Base-by-base conservation (phyloP, 2,797 vertebrate genomes). In the Gadopsis marmoratus region DNA sequence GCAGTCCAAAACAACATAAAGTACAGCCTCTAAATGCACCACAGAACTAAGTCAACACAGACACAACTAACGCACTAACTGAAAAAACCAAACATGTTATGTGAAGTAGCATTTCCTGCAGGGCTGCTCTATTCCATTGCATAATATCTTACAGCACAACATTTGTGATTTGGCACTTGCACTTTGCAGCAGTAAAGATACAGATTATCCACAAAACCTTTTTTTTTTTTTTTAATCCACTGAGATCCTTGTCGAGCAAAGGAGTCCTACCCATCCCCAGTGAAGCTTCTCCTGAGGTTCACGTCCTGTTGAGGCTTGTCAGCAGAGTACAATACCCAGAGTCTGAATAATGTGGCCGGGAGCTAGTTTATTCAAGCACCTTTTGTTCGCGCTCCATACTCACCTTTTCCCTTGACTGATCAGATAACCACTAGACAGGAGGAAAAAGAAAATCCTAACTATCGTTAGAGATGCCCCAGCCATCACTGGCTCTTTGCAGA, bases 261-360 rank as follows among this genome's bases (percentile, higher is more conserved):
- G 93, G 90, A 95, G 93, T 95, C 88, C 87, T 90, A 88, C 92
- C 93, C 92, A 94, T 95, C 90, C 94, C 87, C 17, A 51, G 81
- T 81, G 69, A 82, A 93, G 95, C 96, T 96, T 93, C 95, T 94
- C 90, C 85, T 92, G 93, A 96, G 96, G 94, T 95, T 94, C 91
- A 54, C 47, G 91, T 96, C 95, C 92, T 96, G 97, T 96, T 94
- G 90, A 90, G 97, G 95, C 97, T 95, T 96, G 97, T 96, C 96
- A 95, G 95, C 92, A 74, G 94, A 96, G 95, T 94, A 96, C 95
- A 96, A 96, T 96, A 93, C 96, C 95, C 95, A 89, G 94, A 92
- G 94, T 96, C 95, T 94, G 95, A 95, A 94, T 94, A 96, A 96
- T 95, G 92, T 95, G 96, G 96, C 97, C 96, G 29, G 89, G 84